A percentile compares a stretch with the other conserved stretches of the same genome.
phyloP scores from a whole-genome alignment of 1,140 invertebrate species.

The Ganaspis sp. region DNA sequence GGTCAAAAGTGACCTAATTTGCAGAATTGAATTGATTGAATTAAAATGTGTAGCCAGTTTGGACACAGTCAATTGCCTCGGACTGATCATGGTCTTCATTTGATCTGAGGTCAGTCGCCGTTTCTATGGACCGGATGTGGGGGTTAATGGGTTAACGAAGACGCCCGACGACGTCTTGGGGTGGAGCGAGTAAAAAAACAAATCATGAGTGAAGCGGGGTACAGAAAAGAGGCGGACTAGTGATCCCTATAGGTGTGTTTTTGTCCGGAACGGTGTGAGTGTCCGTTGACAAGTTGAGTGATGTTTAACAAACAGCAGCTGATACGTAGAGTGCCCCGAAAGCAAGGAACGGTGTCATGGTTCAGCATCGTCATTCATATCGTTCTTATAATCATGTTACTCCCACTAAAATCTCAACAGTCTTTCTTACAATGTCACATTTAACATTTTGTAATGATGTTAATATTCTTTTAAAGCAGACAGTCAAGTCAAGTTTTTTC shows the following conservation, averaged over 20 bases:
- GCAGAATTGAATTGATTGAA: too few relatives aligned
- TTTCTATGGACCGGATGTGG: background rate
- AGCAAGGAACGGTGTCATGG: constrained; percentile 45
- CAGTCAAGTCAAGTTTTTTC: background rate
- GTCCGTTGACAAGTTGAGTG: constrained; percentile 58
- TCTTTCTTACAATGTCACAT: constrained; percentile 10
- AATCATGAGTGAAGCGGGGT: background rate
- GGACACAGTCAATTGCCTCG: too few relatives aligned
- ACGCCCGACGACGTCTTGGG: background rate
- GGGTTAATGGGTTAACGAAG: constrained; percentile 16
- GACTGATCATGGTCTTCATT: background rate
- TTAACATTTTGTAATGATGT: constrained; percentile 8
- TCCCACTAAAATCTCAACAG: background rate
- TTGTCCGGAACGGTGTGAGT: constrained; percentile 31
- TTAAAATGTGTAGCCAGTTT: too few relatives aligned
- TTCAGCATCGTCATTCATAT: constrained; percentile 56
- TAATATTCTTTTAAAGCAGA: background rate
- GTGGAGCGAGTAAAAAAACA: background rate
- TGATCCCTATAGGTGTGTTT: background rate
- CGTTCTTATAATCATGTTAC: background rate
- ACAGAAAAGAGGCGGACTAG: background rate
- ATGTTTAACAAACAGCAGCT: constrained; percentile 65
- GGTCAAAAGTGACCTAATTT: too few relatives aligned
- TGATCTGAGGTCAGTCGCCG: background rate
- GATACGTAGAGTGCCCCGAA: constrained; percentile 51